Evolutionary conservation across 2,113 vertebrate species (phyloP), one percentile per base, ranked within the genome.

Genomic region (Takifugu bimaculatus): DNA sequence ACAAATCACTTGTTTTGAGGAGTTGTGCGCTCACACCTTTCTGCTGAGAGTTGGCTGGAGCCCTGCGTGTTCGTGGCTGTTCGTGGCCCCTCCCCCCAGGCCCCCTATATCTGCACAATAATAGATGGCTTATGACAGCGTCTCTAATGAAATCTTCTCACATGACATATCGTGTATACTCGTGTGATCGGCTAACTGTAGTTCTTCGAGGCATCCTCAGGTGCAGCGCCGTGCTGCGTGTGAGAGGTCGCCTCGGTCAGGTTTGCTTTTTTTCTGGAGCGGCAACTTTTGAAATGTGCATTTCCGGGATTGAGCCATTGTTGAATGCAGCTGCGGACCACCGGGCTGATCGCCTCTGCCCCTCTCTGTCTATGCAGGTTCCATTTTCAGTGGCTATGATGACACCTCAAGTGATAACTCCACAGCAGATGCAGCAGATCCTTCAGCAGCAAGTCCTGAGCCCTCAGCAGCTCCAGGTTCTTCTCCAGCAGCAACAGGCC

Each of bases 371-470:
- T 27, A 20, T 72, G 60, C 70, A 99, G 97, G 94, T 98, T 80
- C 95, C 97, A 89, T 94, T 96, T 82, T 98, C 96, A 91, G 94
- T 98, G 95, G 97, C 97, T 98, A 99, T 99, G 97, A 99, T 99
- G 97, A 98, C 96, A 90, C 97, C 97, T 87, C 97, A 99, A 93
- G 97, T 99, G 89, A 99, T 99, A 93, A 99, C 97, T 92, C 95
- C 96, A 84, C 97, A 99, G 91, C 97, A 99, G 91, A 99, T 99
- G 96, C 96, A 99, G 94, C 96, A 98, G 89, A 96, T 99, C 79
- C 96, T 99, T 76, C 97, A 99, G 90, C 97, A 99, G 89, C 97
- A 99, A 87, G 96, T 99, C 91, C 93, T 99, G 91, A 98, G 95
- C 88, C 97, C 97, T 80, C 97, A 99, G 92, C 97, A 99, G 91